Conservation (phyloP, 2,113 vertebrate genomes). For the Thomomys bottae region DNA sequence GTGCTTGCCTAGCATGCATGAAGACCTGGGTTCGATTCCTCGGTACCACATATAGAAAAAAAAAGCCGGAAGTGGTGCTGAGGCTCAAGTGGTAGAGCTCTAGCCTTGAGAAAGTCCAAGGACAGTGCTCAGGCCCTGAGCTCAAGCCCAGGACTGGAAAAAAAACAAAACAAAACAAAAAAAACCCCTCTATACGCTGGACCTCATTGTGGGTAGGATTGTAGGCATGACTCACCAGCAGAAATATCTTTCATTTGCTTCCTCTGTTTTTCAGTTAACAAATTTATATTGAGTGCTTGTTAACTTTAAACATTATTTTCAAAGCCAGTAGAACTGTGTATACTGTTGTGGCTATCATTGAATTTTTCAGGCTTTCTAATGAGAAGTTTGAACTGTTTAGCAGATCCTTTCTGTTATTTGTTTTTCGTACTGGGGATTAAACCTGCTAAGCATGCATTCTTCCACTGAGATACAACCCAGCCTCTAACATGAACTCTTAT, state of each 20-base stretch:
- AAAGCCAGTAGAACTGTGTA: not conserved
- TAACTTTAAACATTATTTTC: not conserved
- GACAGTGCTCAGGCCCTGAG: too few relatives aligned
- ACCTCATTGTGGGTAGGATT: too few relatives aligned
- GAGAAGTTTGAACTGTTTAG: not conserved
- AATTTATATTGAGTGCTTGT: not conserved
- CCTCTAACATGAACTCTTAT: not conserved
- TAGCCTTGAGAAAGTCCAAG: too few relatives aligned
- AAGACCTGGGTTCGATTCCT: too few relatives aligned
- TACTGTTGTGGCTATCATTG: not conserved
- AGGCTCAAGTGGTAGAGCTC: too few relatives aligned
- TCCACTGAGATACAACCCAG: not conserved
- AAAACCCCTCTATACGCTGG: too few relatives aligned
- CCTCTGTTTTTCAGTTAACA: constrained; percentile 12
- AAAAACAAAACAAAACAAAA: too few relatives aligned
- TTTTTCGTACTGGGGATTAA: not conserved
- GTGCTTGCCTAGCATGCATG: too few relatives aligned
- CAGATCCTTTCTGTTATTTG: not conserved
- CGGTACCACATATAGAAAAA: too few relatives aligned
- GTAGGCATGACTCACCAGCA: not conserved
- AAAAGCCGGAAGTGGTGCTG: too few relatives aligned
- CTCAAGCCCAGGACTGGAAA: too few relatives aligned
- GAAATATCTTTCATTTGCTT: constrained; percentile 45
- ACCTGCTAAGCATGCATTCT: not conserved
- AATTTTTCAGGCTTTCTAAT: constrained; percentile 29